These are phyloP conservation scores for Molothrus aeneus DNA, from an alignment of 2,797 vertebrate species.

Conservation along the genomic window DNA sequence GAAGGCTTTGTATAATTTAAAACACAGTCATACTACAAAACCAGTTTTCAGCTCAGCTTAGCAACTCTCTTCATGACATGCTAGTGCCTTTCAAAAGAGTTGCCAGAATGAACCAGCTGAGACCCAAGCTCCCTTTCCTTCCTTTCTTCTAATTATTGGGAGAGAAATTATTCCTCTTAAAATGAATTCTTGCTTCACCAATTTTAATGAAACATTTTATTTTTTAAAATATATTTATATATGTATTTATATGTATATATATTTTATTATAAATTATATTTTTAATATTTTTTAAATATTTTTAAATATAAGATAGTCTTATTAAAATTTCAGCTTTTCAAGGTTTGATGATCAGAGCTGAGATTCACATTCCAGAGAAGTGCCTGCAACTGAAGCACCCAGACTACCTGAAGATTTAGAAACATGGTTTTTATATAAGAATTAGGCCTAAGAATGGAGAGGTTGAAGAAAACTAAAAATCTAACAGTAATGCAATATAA, in stretches of 20 bases:
- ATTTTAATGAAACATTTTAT: neutral
- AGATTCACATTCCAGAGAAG: neutral
- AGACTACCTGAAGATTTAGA: neutral
- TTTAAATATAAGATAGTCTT: no score
- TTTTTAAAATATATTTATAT: no score
- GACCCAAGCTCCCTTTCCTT: neutral
- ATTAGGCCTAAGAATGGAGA: neutral
- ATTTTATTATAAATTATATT: no score
- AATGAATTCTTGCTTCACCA: neutral
- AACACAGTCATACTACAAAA: neutral
- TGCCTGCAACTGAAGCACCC: neutral
- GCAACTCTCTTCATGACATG: neutral
- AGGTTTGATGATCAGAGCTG: neutral
- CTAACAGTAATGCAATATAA: neutral
- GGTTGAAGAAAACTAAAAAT: neutral
- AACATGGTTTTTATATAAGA: neutral
- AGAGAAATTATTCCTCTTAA: neutral
- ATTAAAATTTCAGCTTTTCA: neutral
- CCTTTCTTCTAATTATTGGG: neutral
- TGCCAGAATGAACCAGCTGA: neutral
- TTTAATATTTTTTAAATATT: no score
- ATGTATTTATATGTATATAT: no score
- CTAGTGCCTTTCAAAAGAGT: neutral
- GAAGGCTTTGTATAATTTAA: slow-evolving; percentile 30
- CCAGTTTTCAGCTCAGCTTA: neutral